These are phyloP conservation scores for Labeo rohita DNA, from an alignment of 2,113 vertebrate species.

Conservation along the genomic window DNA sequence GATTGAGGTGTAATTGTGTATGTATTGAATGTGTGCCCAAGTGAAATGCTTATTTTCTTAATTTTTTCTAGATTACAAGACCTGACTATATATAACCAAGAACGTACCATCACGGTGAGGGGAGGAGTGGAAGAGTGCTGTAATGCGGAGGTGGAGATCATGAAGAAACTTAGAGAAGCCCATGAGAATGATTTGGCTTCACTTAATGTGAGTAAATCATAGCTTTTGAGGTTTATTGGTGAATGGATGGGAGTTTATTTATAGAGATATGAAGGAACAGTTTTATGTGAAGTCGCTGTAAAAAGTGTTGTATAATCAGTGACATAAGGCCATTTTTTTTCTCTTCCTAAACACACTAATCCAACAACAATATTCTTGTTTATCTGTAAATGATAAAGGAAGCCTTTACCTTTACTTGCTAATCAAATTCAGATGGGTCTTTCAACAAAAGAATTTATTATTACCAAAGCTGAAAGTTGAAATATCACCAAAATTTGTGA, in stretches of 20 bases:
- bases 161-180: conserved; percentile 91
- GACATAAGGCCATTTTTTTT: neutral
- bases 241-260: neutral
- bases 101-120: conserved; percentile 93
- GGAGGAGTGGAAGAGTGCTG: conserved; percentile 83
- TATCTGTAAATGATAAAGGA: neutral
- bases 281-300: neutral
- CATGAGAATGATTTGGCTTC: conserved; percentile 91
- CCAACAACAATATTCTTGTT: neutral
- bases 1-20: neutral
- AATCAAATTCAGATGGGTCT: neutral
- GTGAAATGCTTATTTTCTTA: neutral
- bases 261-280: neutral
- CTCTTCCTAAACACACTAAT: neutral
- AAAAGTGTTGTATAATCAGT: neutral
- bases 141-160: conserved; percentile 86
- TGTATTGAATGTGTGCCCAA: neutral
- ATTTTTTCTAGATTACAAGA: conserved; percentile 84
- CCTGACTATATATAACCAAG: conserved; percentile 90
- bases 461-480: neutral
- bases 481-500: neutral
- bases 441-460: neutral
- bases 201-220: conserved; percentile 80
- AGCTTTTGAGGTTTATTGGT: neutral
- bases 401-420: neutral